A percentile compares a stretch with the other conserved stretches of the same genome.
Evolutionary conservation across 2,113 vertebrate genomes (phyloP).

Genomic region (Percina caprodes): DNA sequence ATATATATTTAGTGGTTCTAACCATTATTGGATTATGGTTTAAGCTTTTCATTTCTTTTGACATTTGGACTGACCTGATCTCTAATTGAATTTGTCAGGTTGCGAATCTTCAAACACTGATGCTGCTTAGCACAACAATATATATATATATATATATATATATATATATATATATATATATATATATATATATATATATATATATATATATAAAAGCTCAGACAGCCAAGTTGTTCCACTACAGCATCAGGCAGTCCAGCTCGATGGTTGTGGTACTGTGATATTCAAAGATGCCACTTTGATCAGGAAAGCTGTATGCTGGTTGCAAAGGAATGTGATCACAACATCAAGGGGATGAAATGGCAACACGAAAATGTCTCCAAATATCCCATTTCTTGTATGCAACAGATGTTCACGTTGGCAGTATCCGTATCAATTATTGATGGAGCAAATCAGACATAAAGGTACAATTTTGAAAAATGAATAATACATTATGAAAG

Average conservation of each 20-base stretch:
- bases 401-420: neutral
- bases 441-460: constrained; percentile 1
- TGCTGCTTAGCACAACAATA: too few species aligned
- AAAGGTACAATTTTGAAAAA: constrained; percentile 7
- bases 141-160: too few species aligned
- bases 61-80: too few species aligned
- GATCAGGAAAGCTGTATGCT: constrained; percentile 16
- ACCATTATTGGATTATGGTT: too few species aligned
- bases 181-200: too few species aligned
- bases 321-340: constrained; percentile 3
- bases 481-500: neutral
- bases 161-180: too few species aligned
- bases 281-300: constrained; percentile 4
- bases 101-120: too few species aligned
- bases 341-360: constrained; percentile 4
- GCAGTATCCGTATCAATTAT: constrained; percentile 12
- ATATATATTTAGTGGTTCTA: too few species aligned
- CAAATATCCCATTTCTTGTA: neutral
- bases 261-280: constrained; percentile 9
- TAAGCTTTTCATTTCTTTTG: too few species aligned
- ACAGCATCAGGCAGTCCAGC: neutral
- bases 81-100: too few species aligned
- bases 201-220: too few species aligned
- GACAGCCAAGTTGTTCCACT: neutral
- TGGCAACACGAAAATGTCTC: neutral